Percentiles rank a stretch among this genome's conserved stretches.
phyloP scores from a whole-genome alignment of 2,888 invertebrate species.

The Cephus pygmeus region DNA sequence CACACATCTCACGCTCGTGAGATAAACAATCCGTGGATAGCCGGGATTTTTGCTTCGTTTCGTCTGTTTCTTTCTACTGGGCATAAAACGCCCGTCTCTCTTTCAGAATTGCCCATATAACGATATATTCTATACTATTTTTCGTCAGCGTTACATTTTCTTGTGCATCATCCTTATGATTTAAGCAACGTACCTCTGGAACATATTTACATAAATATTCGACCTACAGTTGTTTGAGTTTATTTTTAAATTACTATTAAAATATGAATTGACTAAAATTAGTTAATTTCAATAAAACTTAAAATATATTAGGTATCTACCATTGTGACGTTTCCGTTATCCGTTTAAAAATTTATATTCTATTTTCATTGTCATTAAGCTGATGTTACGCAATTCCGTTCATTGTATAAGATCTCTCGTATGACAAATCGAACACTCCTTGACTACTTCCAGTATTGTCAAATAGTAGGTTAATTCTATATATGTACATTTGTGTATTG shows the following conservation, averaged over 20 bases:
- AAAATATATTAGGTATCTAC: background rate
- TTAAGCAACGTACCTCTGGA: background rate
- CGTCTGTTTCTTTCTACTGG: background rate
- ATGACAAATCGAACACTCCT: background rate
- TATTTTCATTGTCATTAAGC: background rate
- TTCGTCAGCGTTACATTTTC: background rate
- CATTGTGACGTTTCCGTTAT: too few relatives aligned
- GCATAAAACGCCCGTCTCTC: background rate
- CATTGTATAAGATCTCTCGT: background rate
- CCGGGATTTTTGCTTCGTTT: conserved; percentile 13
- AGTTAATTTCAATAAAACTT: background rate
- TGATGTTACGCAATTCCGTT: background rate
- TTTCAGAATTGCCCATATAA: background rate
- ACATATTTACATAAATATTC: background rate
- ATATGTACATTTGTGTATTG: background rate
- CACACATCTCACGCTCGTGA: conserved; percentile 21
- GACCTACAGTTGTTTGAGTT: background rate
- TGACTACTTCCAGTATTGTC: background rate
- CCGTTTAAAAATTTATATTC: background rate
- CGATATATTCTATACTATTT: background rate
- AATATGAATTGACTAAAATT: background rate
- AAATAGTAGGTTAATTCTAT: background rate
- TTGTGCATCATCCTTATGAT: background rate
- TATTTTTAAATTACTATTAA: background rate
- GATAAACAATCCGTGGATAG: conserved; percentile 23